Evolutionary conservation across 2,797 vertebrate genomes (phyloP).

Genomic region (Phataginus tetradactyla): DNA sequence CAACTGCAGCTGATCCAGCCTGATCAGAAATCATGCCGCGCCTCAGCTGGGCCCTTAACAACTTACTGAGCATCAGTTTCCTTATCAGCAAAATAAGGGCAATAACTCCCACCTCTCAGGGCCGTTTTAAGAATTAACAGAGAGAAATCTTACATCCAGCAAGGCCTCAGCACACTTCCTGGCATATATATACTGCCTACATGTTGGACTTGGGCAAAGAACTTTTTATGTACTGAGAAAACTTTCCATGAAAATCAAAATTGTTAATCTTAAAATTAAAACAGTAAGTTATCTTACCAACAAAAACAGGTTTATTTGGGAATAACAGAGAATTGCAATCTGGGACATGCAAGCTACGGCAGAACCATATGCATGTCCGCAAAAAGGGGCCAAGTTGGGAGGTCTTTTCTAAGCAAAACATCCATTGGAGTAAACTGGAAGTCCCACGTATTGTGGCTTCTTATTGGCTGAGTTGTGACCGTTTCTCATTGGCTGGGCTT

Average conservation of each 20-base stretch:
- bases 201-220: background rate
- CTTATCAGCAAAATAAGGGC: background rate
- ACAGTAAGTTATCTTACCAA: too few species aligned
- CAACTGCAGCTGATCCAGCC: background rate
- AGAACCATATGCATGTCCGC: too few species aligned
- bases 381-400: too few species aligned
- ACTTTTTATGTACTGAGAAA: background rate
- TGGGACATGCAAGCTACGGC: too few species aligned
- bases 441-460: too few species aligned
- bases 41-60: background rate
- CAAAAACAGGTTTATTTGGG: too few species aligned
- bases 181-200: background rate
- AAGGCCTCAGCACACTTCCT: background rate
- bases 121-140: slow-evolving; percentile 34
- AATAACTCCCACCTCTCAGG: background rate
- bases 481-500: too few species aligned
- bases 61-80: background rate
- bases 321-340: too few species aligned
- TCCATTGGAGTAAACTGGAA: too few species aligned
- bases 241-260: background rate
- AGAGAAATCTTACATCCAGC: slow-evolving; percentile 11
- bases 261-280: too few species aligned
- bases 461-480: too few species aligned
- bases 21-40: background rate
- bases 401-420: too few species aligned